Base-by-base conservation (phyloP, 2,113 vertebrate species). In the Anthoscopus minutus region DNA sequence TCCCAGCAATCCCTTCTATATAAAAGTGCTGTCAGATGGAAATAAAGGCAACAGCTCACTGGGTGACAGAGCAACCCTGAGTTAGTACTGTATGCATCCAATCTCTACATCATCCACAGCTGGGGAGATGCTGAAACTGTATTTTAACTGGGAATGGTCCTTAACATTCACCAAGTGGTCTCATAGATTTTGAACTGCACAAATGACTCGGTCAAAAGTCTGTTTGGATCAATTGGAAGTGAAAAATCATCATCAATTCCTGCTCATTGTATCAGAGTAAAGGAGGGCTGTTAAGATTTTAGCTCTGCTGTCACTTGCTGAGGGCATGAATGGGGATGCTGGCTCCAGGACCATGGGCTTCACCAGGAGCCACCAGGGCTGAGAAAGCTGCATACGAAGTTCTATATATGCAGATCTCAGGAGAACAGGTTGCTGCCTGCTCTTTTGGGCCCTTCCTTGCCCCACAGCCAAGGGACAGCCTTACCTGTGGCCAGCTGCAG, bases 311-410 rank as follows among this genome's bases (percentile, higher is more conserved):
- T 83, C 64, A 81, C 31, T 20, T 57, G 51, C 73, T 8, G 24
- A 88, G 8, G 42, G 47, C 51, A 73, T 64, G 27, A 87, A 35
- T 20, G 0, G 0, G 30, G 13, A 69, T 1, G 3, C 13, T 35
- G 67, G 12, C 53, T 76, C n/a, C 27, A 28, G 0, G 2, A 35
- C 37, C 40, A n/a, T 0, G 0, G 13, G 16, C 45, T 53, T n/a
- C 2, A 2, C 4, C 33, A 44, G 28, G n/a, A 92, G 40, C 11
- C 13, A 37, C 28, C 31, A 31, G 22, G 30, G 44, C n/a, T 11
- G 14, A 81, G 56, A 48, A 70, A 66, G 14, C 5, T 0, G 16
- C 3, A 2, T 3, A 20, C n/a, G n/a, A n/a, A n/a, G n/a, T n/a
- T n/a, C n/a, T n/a, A n/a, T n/a, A n/a, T n/a, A n/a, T n/a, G n/a